phyloP scores from a whole-genome alignment of 2,888 invertebrate genomes.

The Apeira syringaria region DNA sequence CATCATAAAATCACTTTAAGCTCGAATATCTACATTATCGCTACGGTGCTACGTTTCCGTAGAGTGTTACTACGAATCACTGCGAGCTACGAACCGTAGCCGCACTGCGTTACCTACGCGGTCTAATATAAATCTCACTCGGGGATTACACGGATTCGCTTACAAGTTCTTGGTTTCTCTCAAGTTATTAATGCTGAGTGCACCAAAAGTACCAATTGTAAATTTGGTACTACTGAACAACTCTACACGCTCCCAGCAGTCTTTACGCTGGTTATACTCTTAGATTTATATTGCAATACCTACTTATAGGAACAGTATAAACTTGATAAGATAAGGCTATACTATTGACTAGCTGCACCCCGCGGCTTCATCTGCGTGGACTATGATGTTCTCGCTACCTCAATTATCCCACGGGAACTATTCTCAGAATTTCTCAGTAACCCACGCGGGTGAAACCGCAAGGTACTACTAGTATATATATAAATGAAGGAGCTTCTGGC shows the following conservation, averaged over 20 bases:
- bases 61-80: conserved; percentile 38
- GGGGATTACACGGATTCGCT: conserved; percentile 67
- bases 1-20: conserved; percentile 46
- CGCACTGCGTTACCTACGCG: conserved; percentile 67
- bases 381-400: too few relatives aligned
- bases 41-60: conserved; percentile 39
- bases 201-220: conserved; percentile 54
- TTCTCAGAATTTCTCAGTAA: too few relatives aligned
- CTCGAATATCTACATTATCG: conserved; percentile 50
- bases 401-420: too few relatives aligned
- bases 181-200: conserved; percentile 61
- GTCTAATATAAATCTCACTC: conserved; percentile 65
- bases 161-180: conserved; percentile 64
- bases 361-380: too few relatives aligned
- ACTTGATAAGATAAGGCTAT: too few relatives aligned
- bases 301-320: too few relatives aligned
- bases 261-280: conserved; percentile 19
- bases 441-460: too few relatives aligned
- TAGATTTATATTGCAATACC: conserved; percentile 28
- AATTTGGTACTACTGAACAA: conserved; percentile 49
- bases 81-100: conserved; percentile 49
- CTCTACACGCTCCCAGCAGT: conserved; percentile 35
- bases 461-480: too few relatives aligned
- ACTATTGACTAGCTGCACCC: too few relatives aligned
- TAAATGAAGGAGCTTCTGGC: too few relatives aligned